Evolutionary conservation across 2,113 vertebrate species (phyloP).

Genomic region (Dasyprocta punctata): DNA sequence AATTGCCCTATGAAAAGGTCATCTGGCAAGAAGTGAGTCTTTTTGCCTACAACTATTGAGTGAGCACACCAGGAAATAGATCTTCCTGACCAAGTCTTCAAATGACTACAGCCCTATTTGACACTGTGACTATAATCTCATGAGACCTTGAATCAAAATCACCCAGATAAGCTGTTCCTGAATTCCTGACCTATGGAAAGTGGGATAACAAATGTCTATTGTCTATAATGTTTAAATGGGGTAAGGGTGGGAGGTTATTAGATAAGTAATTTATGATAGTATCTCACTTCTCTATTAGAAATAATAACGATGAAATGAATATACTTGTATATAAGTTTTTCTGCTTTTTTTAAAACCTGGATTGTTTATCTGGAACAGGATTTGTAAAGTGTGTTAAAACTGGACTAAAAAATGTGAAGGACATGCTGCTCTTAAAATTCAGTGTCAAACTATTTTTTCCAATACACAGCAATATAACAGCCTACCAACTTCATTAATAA

Average conservation of each 20-base stretch:
- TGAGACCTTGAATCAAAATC: background rate
- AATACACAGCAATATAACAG: background rate
- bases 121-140: background rate
- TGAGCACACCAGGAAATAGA: background rate
- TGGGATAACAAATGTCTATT: background rate
- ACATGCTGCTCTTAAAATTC: background rate
- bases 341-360: background rate
- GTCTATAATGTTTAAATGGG: background rate
- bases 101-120: background rate
- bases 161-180: background rate
- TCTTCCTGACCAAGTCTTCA: background rate
- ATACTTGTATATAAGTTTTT: background rate
- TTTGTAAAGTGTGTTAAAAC: background rate
- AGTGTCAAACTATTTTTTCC: background rate
- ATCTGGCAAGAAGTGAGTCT: background rate
- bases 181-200: background rate
- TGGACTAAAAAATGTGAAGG: background rate
- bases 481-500: background rate
- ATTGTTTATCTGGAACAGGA: background rate
- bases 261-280: background rate
- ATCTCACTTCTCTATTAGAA: constrained; percentile 28
- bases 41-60: background rate
- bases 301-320: constrained; percentile 15
- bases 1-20: background rate
- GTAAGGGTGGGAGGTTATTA: background rate